phyloP scores from a whole-genome alignment of 2,888 invertebrate species.

The Mallateleia sp. region DNA sequence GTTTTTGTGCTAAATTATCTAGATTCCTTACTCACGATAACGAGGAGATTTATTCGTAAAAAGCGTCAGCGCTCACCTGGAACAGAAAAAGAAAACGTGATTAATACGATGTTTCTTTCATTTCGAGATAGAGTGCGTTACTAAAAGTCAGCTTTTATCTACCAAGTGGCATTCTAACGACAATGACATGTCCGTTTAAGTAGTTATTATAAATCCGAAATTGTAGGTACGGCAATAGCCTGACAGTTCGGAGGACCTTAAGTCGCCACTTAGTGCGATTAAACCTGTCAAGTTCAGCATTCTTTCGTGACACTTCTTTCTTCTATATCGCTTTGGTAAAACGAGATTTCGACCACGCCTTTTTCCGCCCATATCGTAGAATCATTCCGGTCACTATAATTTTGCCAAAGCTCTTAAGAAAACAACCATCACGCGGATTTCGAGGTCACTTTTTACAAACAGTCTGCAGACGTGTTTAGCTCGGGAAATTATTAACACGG shows the following conservation, averaged over 20 bases:
- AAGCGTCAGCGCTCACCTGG: conserved; percentile 83
- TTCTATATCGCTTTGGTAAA: conserved; percentile 59
- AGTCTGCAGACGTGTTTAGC: not conserved
- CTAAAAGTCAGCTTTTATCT: conserved; percentile 35
- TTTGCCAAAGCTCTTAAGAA: conserved; percentile 54
- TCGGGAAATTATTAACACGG: conserved; percentile 27
- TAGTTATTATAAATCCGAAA: conserved; percentile 65
- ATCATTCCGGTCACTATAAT: conserved; percentile 58
- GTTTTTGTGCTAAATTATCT: conserved; percentile 59
- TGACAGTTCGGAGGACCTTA: conserved; percentile 83
- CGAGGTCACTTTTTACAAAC: not conserved
- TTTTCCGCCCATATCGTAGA: conserved; percentile 71
- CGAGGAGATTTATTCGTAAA: conserved; percentile 24
- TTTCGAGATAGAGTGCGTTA: conserved; percentile 9
- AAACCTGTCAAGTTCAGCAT: conserved; percentile 83
- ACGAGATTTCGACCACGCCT: conserved; percentile 80
- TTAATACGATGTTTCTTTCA: conserved; percentile 38
- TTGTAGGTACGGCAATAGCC: conserved; percentile 81
- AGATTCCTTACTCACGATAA: conserved; percentile 58
- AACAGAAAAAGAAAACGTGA: conserved; percentile 82
- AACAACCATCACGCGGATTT: conserved; percentile 20
- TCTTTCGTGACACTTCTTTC: conserved; percentile 64
- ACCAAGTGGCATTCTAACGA: conserved; percentile 41
- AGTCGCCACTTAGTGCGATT: conserved; percentile 86
- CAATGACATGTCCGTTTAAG: conserved; percentile 62